Conservation (phyloP, 2,888 invertebrate species). For the Ophion ventricosus region DNA sequence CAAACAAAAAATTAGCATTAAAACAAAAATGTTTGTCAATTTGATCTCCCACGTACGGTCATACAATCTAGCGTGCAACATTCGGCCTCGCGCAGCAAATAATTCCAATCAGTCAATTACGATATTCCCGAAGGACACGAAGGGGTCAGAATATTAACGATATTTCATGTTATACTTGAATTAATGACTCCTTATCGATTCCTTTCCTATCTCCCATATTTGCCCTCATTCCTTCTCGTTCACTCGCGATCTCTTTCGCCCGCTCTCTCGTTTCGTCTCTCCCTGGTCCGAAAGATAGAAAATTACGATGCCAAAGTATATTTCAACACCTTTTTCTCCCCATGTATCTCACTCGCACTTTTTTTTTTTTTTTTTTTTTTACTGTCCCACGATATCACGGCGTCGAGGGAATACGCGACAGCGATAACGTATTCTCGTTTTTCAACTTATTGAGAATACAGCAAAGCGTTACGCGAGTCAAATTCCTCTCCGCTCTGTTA, state of each 20-base stretch:
- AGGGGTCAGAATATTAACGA: slow-evolving; percentile 6
- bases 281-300: not conserved
- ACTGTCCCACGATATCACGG: not conserved
- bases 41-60: too few relatives aligned
- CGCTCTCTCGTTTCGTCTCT: slow-evolving; percentile 9
- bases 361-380: not conserved
- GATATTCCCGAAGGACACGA: not conserved
- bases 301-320: slow-evolving; percentile 11
- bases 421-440: slow-evolving; percentile 16
- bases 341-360: not conserved
- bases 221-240: too few relatives aligned
- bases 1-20: not conserved
- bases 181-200: slow-evolving; percentile 26
- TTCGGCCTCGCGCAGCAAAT: slow-evolving; percentile 4
- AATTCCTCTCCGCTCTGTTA: not conserved
- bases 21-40: not conserved
- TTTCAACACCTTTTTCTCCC: slow-evolving; percentile 26
- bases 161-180: not conserved
- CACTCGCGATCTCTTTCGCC: too few relatives aligned
- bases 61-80: not conserved
- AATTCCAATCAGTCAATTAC: not conserved
- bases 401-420: slow-evolving; percentile 2
- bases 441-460: not conserved
- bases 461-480: not conserved
- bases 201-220: not conserved